phyloP scores from a whole-genome alignment of 1,140 invertebrate species.

The Leptestheria dahalacensis region DNA sequence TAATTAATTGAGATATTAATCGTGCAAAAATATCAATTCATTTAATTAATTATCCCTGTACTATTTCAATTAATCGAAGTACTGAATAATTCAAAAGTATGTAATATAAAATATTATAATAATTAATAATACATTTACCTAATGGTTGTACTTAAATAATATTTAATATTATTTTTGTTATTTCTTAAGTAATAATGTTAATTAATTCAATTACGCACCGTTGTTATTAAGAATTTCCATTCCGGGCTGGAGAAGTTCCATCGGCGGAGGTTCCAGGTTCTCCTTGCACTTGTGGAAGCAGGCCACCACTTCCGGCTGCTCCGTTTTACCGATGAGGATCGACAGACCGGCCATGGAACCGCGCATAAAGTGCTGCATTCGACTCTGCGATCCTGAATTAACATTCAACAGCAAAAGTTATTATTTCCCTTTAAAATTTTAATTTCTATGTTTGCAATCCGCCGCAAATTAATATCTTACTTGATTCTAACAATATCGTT shows the following conservation, averaged over 20 bases:
- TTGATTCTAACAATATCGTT: conserved; percentile 2
- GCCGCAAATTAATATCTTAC: neutral
- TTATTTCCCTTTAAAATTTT: neutral
- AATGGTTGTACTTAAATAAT: too few relatives aligned
- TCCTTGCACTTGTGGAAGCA: conserved; percentile 78
- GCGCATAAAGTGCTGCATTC: conserved; percentile 73
- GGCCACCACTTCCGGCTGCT: conserved; percentile 59
- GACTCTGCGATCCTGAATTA: conserved; percentile 54
- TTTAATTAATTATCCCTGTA: too few relatives aligned
- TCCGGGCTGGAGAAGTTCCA: conserved; percentile 57
- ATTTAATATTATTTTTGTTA: too few relatives aligned
- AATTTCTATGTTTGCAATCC: neutral
- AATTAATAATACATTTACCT: too few relatives aligned
- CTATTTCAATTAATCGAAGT: conserved; percentile 20
- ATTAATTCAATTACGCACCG: conserved; percentile 25
- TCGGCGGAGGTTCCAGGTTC: conserved; percentile 58
- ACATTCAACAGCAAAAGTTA: conserved; percentile 7
- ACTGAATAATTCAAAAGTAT: conserved; percentile 3
- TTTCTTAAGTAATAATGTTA: too few relatives aligned
- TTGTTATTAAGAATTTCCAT: conserved; percentile 52
- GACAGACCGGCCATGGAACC: conserved; percentile 77
- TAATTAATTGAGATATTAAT: neutral
- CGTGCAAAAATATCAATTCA: conserved; percentile 19
- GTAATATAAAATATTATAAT: too few relatives aligned
- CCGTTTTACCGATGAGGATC: conserved; percentile 58